Base-by-base conservation (phyloP, 2,113 vertebrate species). In the Myodes glareolus region DNA sequence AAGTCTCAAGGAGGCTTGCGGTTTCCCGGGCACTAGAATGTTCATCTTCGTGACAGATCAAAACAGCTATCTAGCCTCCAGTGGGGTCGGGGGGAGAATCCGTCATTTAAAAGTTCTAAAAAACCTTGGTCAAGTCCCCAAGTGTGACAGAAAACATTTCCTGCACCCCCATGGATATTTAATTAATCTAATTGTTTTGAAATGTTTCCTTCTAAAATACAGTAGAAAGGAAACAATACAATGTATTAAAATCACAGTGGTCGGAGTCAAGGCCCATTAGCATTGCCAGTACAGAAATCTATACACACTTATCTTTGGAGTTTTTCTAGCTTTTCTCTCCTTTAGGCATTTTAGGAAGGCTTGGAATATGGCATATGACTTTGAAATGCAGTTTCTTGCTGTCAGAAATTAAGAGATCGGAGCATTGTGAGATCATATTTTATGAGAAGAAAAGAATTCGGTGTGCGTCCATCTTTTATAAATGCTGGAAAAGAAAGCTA, bases 121-220 rank as follows among this genome's bases (percentile, higher is more conserved):
- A 97, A 97, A 84, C 47, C n/a, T 1, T 98, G 97, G 97, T 98
- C 97, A 97, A 97, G 93, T 93, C 95, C 70, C 97, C 96, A 96
- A 96, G 97, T 93, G 98, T 87, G 96, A 93, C 78, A 90, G 96
- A 96, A 97, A 94, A 96, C 96, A 97, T 96, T 98, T 96, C 84
- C 90, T 94, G 97, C 93, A 97, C 96, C 96, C 98, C 97, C 0
- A 19, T 96, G 97, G 98, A 97, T 98, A 97, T 97, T 98, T 98
- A 98, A 98, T 98, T 98, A 97, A 98, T 98, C 96, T 97, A 98
- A 98, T 98, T 97, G 97, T 98, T 97, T 97, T 97, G 97, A 97
- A 81, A 97, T 96, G 90, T 88, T 95, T 90, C 80, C 72, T 98
- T 97, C 93, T 95, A 96, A 97, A 97, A 98, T 98, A 98, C 97